Conservation (phyloP, 2,888 invertebrate genomes). For the Pasiphila rectangulata region DNA sequence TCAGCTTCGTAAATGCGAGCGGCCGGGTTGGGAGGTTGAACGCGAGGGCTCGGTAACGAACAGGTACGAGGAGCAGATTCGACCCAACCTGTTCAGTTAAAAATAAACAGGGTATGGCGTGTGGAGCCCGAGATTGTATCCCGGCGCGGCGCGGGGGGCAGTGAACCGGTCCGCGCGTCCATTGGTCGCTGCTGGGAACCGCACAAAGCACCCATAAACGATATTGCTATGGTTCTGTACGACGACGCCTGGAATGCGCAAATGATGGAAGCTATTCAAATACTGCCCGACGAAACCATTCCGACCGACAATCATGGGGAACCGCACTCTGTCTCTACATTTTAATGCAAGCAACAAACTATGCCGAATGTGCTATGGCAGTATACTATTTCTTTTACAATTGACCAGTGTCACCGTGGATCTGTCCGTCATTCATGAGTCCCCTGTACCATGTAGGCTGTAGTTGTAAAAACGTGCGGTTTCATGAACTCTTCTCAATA, state of each 20-base stretch:
- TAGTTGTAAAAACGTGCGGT: too few species aligned
- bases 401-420: too few species aligned
- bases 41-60: slow-evolving; percentile 28
- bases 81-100: slow-evolving; percentile 60
- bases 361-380: too few species aligned
- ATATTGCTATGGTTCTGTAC: slow-evolving; percentile 21
- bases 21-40: slow-evolving; percentile 15
- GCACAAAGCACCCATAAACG: slow-evolving; percentile 22
- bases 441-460: too few species aligned
- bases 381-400: too few species aligned
- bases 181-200: slow-evolving; percentile 24
- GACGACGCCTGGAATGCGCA: slow-evolving; percentile 21
- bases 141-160: slow-evolving; percentile 16
- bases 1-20: slow-evolving; percentile 17
- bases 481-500: too few species aligned
- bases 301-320: slow-evolving; percentile 17
- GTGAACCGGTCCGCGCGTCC: slow-evolving; percentile 26
- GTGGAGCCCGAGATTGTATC: slow-evolving; percentile 43
- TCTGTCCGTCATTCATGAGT: too few species aligned
- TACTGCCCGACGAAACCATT: slow-evolving; percentile 19
- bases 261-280: slow-evolving; percentile 19
- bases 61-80: slow-evolving; percentile 42
- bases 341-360: too few species aligned
- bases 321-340: neutral
- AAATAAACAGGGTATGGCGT: slow-evolving; percentile 51